Evolutionary conservation across 2,888 invertebrate species (phyloP).

Genomic region (Hirtodrosophila alboralis): DNA sequence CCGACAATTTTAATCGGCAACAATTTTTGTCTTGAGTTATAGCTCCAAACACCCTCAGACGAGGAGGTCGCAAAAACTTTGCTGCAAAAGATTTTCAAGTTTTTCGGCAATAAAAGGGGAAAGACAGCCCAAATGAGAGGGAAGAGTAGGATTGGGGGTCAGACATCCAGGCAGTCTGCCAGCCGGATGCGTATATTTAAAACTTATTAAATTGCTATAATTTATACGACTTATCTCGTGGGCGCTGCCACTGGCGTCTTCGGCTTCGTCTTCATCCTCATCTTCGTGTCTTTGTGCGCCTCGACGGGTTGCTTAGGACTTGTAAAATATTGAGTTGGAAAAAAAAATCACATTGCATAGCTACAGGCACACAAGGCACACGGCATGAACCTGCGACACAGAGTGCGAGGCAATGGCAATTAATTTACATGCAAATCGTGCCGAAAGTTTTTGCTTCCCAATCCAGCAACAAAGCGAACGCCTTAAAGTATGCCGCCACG

Average conservation of each 20-base stretch:
- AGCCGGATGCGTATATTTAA: slow-evolving; percentile 81
- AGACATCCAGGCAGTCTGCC: slow-evolving; percentile 33
- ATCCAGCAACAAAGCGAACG: slow-evolving; percentile 19
- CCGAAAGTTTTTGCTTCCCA: slow-evolving; percentile 57
- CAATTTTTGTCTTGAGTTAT: slow-evolving; percentile 79
- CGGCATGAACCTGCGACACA: slow-evolving; percentile 65
- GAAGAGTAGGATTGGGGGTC: too few species aligned
- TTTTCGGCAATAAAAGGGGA: slow-evolving; percentile 34
- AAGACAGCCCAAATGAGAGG: neutral
- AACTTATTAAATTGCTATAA: slow-evolving; percentile 83
- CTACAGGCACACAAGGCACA: slow-evolving; percentile 38
- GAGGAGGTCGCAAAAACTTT: slow-evolving; percentile 60
- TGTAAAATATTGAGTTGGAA: slow-evolving; percentile 32
- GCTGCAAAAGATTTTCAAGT: slow-evolving; percentile 65
- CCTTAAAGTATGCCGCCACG: slow-evolving; percentile 47
- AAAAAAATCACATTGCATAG: slow-evolving; percentile 61
- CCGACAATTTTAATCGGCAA: slow-evolving; percentile 82
- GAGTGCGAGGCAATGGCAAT: slow-evolving; percentile 75
- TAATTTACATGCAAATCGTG: slow-evolving; percentile 82
- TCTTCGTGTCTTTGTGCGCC: slow-evolving; percentile 26
- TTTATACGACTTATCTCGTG: slow-evolving; percentile 82
- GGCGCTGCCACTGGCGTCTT: slow-evolving; percentile 26
- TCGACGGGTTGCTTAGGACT: slow-evolving; percentile 66
- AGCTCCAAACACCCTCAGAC: slow-evolving; percentile 48
- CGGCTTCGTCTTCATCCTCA: slow-evolving; percentile 9